These are phyloP conservation scores for Eupithecia tripunctaria DNA, from an alignment of 2,888 invertebrate genomes.

Conservation along the genomic window DNA sequence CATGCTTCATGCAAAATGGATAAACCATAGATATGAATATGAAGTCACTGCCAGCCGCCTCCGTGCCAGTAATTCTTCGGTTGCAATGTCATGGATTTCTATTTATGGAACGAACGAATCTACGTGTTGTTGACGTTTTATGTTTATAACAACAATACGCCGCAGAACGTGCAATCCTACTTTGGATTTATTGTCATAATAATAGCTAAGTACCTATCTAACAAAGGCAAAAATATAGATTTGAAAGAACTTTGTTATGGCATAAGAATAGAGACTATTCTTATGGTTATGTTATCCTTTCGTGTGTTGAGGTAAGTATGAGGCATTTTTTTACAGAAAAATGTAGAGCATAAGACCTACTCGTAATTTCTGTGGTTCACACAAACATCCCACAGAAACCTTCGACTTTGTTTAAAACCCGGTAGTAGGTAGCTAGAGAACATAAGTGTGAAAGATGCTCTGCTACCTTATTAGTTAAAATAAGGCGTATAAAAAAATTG, in stretches of 20 bases:
- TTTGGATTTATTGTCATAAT: not conserved
- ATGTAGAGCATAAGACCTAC: not conserved
- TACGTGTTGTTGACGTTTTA: conserved; percentile 10
- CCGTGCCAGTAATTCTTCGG: conserved; percentile 14
- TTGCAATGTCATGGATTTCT: conserved; percentile 25
- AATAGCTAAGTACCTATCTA: not conserved
- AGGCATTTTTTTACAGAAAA: not conserved
- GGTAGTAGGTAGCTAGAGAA: not conserved
- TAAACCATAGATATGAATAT: no score
- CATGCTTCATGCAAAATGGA: no score
- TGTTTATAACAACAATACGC: not conserved
- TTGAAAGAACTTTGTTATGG: no score
- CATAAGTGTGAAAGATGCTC: not conserved
- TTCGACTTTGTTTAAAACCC: no score
- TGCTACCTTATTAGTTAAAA: no score
- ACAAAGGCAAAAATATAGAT: not conserved
- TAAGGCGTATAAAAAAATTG: not conserved
- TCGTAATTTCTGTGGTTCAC: not conserved
- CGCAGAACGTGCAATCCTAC: not conserved
- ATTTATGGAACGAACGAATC: conserved; percentile 24
- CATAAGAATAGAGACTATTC: no score
- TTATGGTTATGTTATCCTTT: no score
- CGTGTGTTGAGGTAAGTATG: no score
- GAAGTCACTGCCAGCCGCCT: conserved; percentile 11
- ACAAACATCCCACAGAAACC: no score